Base-by-base conservation (phyloP, 2,113 vertebrate genomes). In the Cyanocitta stelleri region DNA sequence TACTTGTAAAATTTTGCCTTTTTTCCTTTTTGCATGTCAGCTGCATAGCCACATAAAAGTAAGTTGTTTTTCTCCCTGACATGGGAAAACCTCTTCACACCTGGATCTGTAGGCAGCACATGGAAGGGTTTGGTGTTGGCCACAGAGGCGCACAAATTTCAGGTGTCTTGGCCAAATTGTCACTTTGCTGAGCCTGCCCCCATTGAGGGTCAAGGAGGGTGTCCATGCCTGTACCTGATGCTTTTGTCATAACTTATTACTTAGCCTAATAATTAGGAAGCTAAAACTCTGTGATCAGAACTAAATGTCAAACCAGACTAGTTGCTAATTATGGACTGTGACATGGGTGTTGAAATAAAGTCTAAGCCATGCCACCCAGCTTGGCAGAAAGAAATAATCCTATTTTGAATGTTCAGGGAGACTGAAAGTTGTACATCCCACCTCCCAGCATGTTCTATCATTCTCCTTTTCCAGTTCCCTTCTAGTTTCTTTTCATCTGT, bases 121-220 rank as follows among this genome's bases (percentile, higher is more conserved):
- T 9, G 76, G 48, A 83, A 52, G 18, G 4, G 16, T 59, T 85
- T 92, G 23, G 43, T 46, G 20, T 7, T 55, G 52, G n/a, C 29
- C 64, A 52, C 8, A 71, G n/a, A 59, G 6, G 22, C n/a, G 87
- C 41, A 48, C 16, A 44, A 52, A 68, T 23, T 66, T 69, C 26
- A 74, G 11, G 27, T 35, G 32, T 59, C 51, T 93, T 67, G 20
- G 48, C 22, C 85, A 79, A 91, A 85, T 32, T 56, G 27, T 56
- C 13, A 17, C 21, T 81, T 84, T 61, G 13, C n/a, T 68, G 41
- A 82, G 11, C 21, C 16, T 86, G 39, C 10, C 30, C 26, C 52
- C 32, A 52, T 4, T 0, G 0, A 54, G 22, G 44, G 37, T 26
- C 1, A 0, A 63, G 19, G 30, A 91, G 17, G 15, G 43, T 80